phyloP scores from a whole-genome alignment of 1,140 invertebrate species.

The Drosophila lowei region DNA sequence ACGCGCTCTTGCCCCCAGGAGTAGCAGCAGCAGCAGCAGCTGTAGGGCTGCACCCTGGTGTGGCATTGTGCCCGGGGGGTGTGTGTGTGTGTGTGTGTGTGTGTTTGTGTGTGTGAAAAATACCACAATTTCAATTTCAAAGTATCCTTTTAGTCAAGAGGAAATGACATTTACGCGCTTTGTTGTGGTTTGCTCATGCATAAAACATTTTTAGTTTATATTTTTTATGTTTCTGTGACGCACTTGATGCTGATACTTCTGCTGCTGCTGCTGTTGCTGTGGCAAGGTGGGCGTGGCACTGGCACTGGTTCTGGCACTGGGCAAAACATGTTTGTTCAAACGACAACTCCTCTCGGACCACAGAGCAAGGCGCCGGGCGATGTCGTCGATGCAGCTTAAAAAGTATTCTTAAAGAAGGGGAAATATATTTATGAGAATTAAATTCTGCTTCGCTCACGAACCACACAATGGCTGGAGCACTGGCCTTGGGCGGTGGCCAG shows the following conservation, averaged over 20 bases:
- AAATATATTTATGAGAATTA: conserved; percentile 57
- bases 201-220: conserved; percentile 79
- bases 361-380: conserved; percentile 20
- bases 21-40: neutral
- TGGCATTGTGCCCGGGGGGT: conserved; percentile 10
- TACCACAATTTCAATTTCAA: conserved; percentile 81
- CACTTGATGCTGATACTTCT: conserved; percentile 17
- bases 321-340: conserved; percentile 37
- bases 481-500: conserved; percentile 7
- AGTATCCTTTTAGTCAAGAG: conserved; percentile 81
- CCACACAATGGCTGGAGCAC: neutral
- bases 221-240: conserved; percentile 32
- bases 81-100: conserved; percentile 13
- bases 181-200: conserved; percentile 79
- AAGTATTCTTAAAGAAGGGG: conserved; percentile 34
- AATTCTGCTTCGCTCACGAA: conserved; percentile 20
- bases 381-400: conserved; percentile 40
- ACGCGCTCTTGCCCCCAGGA: conserved; percentile 7
- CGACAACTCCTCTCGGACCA: conserved; percentile 4
- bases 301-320: no score
- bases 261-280: conserved; percentile 10
- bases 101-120: conserved; percentile 51
- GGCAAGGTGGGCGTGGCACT: conserved; percentile 13
- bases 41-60: conserved; percentile 1
- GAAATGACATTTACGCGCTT: conserved; percentile 82